Percentiles rank a stretch among this genome's conserved stretches.
These are phyloP conservation scores for Phortica okadai DNA, from an alignment of 2,888 invertebrate genomes.

Conservation along the genomic window DNA sequence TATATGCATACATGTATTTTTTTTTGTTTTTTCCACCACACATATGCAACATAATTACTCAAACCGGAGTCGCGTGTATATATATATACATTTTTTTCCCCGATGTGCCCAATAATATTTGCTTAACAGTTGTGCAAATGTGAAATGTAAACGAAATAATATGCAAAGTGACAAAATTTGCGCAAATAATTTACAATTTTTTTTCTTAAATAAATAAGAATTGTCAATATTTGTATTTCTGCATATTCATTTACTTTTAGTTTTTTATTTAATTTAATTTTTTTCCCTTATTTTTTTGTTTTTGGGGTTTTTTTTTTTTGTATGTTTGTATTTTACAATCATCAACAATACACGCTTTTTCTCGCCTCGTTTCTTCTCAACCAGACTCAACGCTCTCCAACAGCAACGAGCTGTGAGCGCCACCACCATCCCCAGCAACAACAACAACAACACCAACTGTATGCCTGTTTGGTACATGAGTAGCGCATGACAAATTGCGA, in stretches of 20 bases:
- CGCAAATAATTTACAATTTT: not conserved
- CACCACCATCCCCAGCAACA: too few species aligned
- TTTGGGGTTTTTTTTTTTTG: not conserved
- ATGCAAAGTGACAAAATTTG: too few species aligned
- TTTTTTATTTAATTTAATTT: not conserved
- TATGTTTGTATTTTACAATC: conserved; percentile 2
- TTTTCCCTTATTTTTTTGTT: not conserved
- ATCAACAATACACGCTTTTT: not conserved
- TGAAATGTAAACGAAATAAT: too few species aligned
- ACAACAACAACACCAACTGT: too few species aligned
- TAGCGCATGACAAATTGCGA: conserved; percentile 25
- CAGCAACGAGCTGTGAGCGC: too few species aligned
- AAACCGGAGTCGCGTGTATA: not conserved
- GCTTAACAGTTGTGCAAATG: too few species aligned
- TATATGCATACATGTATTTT: not conserved
- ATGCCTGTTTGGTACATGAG: not conserved
- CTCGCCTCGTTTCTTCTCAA: not conserved
- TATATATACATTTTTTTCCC: too few species aligned
- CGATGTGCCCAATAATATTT: too few species aligned
- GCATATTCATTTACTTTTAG: not conserved
- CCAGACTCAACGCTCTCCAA: not conserved
- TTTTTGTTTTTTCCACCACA: not conserved
- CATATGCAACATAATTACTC: not conserved
- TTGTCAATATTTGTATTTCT: not conserved
- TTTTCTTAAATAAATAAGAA: not conserved